Conservation (phyloP, 2,113 vertebrate genomes). For the Channa argus region DNA sequence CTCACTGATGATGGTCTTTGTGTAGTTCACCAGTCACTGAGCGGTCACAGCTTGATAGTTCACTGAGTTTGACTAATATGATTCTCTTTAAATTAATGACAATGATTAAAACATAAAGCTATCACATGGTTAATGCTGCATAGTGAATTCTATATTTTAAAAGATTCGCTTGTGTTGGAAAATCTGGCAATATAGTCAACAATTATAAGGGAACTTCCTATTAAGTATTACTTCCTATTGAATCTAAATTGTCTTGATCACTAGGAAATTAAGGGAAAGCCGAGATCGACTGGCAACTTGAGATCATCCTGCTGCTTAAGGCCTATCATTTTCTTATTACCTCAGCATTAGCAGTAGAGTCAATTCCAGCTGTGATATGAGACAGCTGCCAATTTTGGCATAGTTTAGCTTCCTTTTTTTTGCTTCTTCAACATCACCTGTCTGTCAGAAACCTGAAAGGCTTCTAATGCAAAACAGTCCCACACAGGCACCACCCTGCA, state of each 20-base stretch:
- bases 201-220: too few species aligned
- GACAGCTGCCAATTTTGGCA: conserved; percentile 24
- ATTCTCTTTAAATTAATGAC: conserved; percentile 36
- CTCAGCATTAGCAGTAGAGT: conserved; percentile 17
- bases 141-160: conserved; percentile 20
- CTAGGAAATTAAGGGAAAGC: conserved; percentile 34
- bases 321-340: conserved; percentile 38
- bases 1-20: conserved; percentile 34
- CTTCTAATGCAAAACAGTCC: conserved; percentile 24
- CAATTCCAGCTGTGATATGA: conserved; percentile 15
- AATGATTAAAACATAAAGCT: conserved; percentile 45
- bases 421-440: conserved; percentile 24
- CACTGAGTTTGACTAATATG: conserved; percentile 21
- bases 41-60: conserved; percentile 43
- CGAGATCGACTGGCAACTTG: conserved; percentile 31
- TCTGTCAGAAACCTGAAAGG: conserved; percentile 29
- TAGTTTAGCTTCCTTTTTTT: conserved; percentile 33
- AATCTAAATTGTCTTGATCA: conserved; percentile 35
- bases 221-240: conserved; percentile 1
- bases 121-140: conserved; percentile 14
- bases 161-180: not conserved
- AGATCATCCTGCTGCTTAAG: conserved; percentile 29
- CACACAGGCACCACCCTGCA: conserved; percentile 19
- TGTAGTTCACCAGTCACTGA: conserved; percentile 36
- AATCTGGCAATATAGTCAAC: not conserved